Percentiles rank a stretch among this genome's conserved stretches.
phyloP scores from a whole-genome alignment of 2,888 invertebrate species.

The Nephrotoma guestfalica region DNA sequence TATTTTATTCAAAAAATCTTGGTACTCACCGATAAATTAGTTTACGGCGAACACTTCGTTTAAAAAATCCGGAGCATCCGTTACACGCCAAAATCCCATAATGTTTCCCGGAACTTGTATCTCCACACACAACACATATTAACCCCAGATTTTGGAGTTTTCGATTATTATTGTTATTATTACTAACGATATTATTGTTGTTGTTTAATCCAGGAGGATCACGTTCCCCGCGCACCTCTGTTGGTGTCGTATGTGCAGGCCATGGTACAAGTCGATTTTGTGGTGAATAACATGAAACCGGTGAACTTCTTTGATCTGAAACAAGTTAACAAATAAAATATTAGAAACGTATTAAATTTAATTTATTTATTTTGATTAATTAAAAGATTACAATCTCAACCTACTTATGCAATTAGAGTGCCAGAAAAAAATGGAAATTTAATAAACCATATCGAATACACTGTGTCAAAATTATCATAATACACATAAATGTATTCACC shows the following conservation, averaged over 20 bases:
- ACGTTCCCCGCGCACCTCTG: conserved; percentile 14
- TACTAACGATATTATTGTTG: conserved; percentile 11
- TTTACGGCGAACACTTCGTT: conserved; percentile 87
- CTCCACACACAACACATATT: conserved; percentile 92
- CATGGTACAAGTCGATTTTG: conserved; percentile 26
- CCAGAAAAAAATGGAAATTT: neutral
- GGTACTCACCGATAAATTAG: conserved; percentile 77
- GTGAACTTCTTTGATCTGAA: conserved; percentile 22
- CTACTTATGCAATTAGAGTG: neutral
- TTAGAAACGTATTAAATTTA: neutral
- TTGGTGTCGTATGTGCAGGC: conserved; percentile 25
- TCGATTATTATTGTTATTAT: conserved; percentile 18
- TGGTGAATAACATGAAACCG: conserved; percentile 26
- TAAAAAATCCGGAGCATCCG: conserved; percentile 98
- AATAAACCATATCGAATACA: neutral
- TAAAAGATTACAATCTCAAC: neutral
- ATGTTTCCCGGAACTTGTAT: conserved; percentile 93
- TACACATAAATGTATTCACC: neutral
- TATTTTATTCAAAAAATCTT: too few relatives aligned
- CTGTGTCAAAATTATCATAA: neutral
- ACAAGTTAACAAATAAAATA: neutral
- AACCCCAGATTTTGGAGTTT: conserved; percentile 55
- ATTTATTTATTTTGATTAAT: neutral
- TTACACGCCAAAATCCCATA: conserved; percentile 98
- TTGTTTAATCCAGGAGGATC: conserved; percentile 9